Base-by-base conservation (phyloP, 2,888 invertebrate species). In the Opisthograptis luteolata region DNA sequence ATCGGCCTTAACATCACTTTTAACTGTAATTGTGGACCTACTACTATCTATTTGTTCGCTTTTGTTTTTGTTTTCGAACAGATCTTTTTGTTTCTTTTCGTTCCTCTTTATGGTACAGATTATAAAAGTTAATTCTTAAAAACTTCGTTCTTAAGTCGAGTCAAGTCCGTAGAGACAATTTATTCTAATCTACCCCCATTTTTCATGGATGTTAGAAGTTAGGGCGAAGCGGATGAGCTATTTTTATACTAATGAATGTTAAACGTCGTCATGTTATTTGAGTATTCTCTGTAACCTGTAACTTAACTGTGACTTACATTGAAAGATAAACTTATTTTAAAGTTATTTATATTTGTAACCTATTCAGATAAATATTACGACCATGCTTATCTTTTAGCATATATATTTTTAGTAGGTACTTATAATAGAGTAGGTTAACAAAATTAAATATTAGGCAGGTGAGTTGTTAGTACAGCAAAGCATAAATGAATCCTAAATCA, bases 181-280 rank as follows among this genome's bases (percentile, higher is more conserved):
- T 25, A 36, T 22, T 51, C 36, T 44, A 17, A 40, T 46, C 34
- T 51, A 44, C 40, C 50, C 43, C 44, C 32, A 22, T 56, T 37
- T 56, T 31, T 48, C 14, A 44, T 66, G 62, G 64, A 69, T 81
- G 87, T 87, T 88, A 87, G 79, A 76, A 84, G 88, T 89, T 89
- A 89, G 81, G 89, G 89, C 88, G 84, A 89, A 90, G 89, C 89
- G 80, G 79, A 89, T 89, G 89, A 89, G 82, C 87, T 79, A 73
- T 54, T 62, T 52, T 60, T 55, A 56, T 52, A 57, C 67, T 63
- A 51, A 78, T 79, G 76, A 77, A 71, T 79, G 81, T 83, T 84
- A 80, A 68, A 62, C 49, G 41, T 68, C 66, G 60, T 75, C 72
- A 68, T 71, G 79, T 81, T 79, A 79, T 70, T 73, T 64, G 63